Base-by-base conservation (phyloP, 2,797 vertebrate species). In the Diplodus sargus region DNA sequence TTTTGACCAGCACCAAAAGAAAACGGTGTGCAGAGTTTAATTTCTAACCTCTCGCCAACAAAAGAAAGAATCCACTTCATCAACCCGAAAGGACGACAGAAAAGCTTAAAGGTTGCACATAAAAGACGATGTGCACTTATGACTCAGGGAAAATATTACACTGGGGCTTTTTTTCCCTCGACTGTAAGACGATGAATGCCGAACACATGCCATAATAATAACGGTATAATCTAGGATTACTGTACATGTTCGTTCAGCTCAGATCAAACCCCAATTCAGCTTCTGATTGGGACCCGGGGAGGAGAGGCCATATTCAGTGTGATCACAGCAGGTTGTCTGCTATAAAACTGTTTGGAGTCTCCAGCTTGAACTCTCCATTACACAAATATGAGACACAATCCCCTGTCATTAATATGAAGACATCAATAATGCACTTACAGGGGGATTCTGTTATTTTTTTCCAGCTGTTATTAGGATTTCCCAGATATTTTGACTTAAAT, bases 151-250 rank as follows among this genome's bases (percentile, higher is more conserved):
- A 47, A 7, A 59, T 5, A 15, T 7, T 1, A 39, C 48, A 59
- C 3, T 0, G 14, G 18, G 12, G 23, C 30, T 4, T 14, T 28
- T 28, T 1, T 1, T 23, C 14, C 30, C 18, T 67, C 6, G 3
- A 30, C 34, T 23, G 30, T 22, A 10, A 28, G 3, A 2, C 22
- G 1, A 1, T 23, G n/a, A 57, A 64, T 5, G 17, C 45, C 5
- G 6, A 78, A 49, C 34, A 15, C 68, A 34, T n/a, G 3, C 18
- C 9, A n/a, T 43, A 34, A 7, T 60, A 57, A 81, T 76, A 70
- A 78, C 39, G 73, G 61, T 34, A 8, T 80, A 84, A 89, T 83
- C 76, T 78, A 70, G 77, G 84, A 91, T 91, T 87, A 77, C 13
- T 39, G 68, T n/a, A 45, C 62, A 59, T 72, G 63, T 48, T 85